Conservation (phyloP, 2,888 invertebrate genomes). For the Timandra comae region DNA sequence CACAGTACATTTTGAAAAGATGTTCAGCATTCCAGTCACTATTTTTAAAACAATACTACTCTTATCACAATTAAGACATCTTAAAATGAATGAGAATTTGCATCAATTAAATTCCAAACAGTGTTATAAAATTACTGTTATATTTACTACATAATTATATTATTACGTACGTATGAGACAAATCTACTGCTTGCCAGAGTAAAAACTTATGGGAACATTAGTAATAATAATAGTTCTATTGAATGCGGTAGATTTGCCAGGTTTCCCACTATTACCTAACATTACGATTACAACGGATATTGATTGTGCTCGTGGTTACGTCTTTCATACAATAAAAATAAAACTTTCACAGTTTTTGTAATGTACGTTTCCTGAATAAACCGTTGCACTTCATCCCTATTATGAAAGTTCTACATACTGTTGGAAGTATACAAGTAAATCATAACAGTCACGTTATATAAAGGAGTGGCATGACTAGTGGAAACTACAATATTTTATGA, state of each 20-base stretch:
- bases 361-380: conserved; percentile 24
- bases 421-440: neutral
- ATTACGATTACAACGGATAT: conserved; percentile 62
- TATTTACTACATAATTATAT: conserved; percentile 1
- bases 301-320: conserved; percentile 53
- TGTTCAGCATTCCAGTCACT: too few relatives aligned
- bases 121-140: conserved; percentile 5
- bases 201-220: conserved; percentile 52
- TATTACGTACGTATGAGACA: conserved; percentile 11
- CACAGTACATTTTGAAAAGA: too few relatives aligned
- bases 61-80: neutral
- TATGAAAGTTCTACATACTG: conserved; percentile 5
- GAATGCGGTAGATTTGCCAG: conserved; percentile 44
- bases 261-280: conserved; percentile 63
- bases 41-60: too few relatives aligned
- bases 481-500: too few relatives aligned
- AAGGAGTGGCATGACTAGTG: too few relatives aligned
- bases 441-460: too few relatives aligned
- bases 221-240: conserved; percentile 41
- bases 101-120: conserved; percentile 1
- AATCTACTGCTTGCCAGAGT: conserved; percentile 42
- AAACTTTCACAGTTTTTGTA: conserved; percentile 51
- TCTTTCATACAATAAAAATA: conserved; percentile 44
- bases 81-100: conserved; percentile 5
- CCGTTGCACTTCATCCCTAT: conserved; percentile 10